phyloP scores from a whole-genome alignment of 2,113 vertebrate genomes.

The Stomatorhinus ivindoensis region DNA sequence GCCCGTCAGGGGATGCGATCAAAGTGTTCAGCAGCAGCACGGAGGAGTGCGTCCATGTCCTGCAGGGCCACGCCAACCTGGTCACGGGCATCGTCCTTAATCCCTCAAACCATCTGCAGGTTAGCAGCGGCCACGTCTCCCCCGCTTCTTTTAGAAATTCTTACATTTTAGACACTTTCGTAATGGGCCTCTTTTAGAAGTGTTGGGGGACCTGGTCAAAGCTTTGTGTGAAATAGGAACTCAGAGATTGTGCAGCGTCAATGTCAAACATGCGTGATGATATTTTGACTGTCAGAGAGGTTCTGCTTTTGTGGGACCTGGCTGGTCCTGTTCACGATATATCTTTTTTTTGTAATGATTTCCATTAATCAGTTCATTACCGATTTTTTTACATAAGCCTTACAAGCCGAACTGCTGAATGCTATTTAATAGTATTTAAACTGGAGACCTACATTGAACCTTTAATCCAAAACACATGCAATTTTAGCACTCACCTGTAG shows the following conservation, averaged over 20 bases:
- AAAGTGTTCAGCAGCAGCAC: slow-evolving; percentile 82
- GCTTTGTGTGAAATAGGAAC: background rate
- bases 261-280: background rate
- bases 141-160: background rate
- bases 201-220: background rate
- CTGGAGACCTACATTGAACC: background rate
- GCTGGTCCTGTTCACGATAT: background rate
- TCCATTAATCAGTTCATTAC: background rate
- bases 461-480: background rate
- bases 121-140: slow-evolving; percentile 29
- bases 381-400: background rate
- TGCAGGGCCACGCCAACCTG: slow-evolving; percentile 73
- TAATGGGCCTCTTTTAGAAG: background rate
- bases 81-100: slow-evolving; percentile 78
- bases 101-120: slow-evolving; percentile 85
- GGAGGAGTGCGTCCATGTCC: slow-evolving; percentile 73
- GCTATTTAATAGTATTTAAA: background rate
- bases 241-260: background rate
- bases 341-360: background rate
- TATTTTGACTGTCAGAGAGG: background rate
- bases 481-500: background rate
- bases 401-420: background rate
- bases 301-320: background rate
- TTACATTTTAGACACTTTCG: background rate
- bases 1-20: slow-evolving; percentile 74